These are phyloP conservation scores for Aphaenogaster rudis DNA, from an alignment of 1,140 invertebrate genomes.

Conservation along the genomic window DNA sequence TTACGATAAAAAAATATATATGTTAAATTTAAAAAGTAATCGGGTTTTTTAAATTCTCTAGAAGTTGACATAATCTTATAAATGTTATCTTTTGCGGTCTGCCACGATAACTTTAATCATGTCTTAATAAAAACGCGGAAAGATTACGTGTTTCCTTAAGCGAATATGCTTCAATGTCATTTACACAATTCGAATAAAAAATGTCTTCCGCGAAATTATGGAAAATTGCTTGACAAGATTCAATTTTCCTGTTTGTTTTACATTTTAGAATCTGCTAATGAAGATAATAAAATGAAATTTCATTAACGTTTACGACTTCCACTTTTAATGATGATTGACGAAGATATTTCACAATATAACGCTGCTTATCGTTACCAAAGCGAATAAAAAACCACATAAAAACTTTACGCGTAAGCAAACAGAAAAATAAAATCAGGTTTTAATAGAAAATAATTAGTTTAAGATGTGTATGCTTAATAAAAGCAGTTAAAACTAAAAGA, in stretches of 20 bases:
- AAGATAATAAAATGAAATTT: not conserved
- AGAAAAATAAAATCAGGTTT: not conserved
- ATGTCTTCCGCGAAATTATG: not conserved
- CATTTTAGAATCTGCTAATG: not conserved
- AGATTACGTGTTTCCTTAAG: slow-evolving; percentile 23
- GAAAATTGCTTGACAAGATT: not conserved
- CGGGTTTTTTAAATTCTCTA: not conserved
- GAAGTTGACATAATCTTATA: not conserved
- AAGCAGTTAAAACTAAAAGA: not conserved
- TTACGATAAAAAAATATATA: not conserved
- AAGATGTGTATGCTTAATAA: not conserved
- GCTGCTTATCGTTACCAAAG: not conserved
- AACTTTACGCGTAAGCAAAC: not conserved
- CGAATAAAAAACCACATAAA: not conserved
- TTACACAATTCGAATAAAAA: slow-evolving; percentile 32
- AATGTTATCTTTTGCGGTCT: slow-evolving; percentile 21
- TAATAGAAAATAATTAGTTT: not conserved
- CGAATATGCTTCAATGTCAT: not conserved
- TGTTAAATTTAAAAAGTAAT: not conserved
- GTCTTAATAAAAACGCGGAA: slow-evolving; percentile 17
- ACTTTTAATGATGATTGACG: not conserved
- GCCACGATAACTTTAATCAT: slow-evolving; percentile 34
- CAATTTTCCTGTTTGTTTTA: not conserved
- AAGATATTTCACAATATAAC: not conserved
- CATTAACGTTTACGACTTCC: not conserved